Evolutionary conservation across 2,113 vertebrate species (phyloP).

Genomic region (Cinclus cinclus): DNA sequence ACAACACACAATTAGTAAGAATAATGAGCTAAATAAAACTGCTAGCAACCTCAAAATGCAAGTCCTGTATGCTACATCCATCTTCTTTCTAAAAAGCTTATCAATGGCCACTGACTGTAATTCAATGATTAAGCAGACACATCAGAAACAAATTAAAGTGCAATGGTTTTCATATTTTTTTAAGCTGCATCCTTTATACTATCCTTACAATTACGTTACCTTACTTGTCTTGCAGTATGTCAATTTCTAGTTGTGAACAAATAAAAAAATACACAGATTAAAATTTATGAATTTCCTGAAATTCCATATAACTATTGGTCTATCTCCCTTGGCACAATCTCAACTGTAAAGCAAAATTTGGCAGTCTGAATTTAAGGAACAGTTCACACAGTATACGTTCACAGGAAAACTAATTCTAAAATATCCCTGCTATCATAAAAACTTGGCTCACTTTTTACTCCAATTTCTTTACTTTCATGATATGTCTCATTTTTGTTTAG

Average conservation of each 20-base stretch:
- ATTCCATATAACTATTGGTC: background rate
- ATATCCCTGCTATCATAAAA: background rate
- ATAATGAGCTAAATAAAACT: background rate
- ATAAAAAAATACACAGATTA: conserved; percentile 3
- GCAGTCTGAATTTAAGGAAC: conserved; percentile 34
- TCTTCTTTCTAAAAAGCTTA: background rate
- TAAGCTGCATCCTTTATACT: background rate
- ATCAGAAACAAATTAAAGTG: conserved; percentile 4
- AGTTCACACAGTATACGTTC: background rate
- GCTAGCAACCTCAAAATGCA: background rate
- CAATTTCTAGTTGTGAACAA: conserved; percentile 15
- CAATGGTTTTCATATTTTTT: background rate
- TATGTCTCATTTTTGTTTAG: conserved; percentile 13
- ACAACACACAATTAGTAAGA: background rate
- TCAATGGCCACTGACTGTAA: background rate
- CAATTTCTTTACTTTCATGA: background rate
- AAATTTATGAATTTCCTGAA: conserved; percentile 4
- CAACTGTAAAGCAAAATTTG: conserved; percentile 23
- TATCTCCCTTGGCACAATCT: background rate
- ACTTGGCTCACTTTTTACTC: conserved; percentile 22
- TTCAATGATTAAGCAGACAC: background rate
- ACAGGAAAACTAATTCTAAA: conserved; percentile 17
- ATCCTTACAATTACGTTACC: background rate
- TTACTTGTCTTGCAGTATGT: conserved; percentile 45
- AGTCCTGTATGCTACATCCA: background rate